Conservation (phyloP, 2,797 vertebrate genomes). For the Crenichthys baileyi region DNA sequence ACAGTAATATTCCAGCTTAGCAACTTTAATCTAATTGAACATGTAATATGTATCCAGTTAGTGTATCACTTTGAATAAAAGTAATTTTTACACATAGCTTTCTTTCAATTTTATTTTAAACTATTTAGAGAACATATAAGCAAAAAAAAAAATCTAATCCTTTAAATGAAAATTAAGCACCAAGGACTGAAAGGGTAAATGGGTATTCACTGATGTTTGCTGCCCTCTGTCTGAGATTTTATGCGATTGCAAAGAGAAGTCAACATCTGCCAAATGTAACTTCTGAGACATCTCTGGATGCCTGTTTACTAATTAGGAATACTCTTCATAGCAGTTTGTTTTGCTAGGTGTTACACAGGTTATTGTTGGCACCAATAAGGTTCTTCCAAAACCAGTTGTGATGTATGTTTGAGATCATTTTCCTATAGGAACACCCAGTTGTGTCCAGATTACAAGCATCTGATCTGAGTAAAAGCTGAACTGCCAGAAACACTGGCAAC, state of each 20-base stretch:
- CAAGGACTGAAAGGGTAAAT: not conserved
- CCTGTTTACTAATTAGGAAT: no score
- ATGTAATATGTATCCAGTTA: not conserved
- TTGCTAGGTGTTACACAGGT: not conserved
- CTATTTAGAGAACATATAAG: not conserved
- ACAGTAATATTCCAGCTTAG: not conserved
- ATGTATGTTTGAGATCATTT: no score
- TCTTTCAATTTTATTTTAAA: not conserved
- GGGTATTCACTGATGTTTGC: conserved; percentile 41
- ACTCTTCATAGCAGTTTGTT: not conserved
- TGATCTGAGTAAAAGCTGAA: no score
- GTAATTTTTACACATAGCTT: not conserved
- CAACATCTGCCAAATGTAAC: not conserved
- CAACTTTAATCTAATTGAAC: not conserved
- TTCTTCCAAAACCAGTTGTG: not conserved
- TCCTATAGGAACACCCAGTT: no score
- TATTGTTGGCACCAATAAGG: not conserved
- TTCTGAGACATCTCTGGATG: not conserved
- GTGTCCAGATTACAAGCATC: no score
- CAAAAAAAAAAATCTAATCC: not conserved
- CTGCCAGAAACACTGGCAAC: no score
- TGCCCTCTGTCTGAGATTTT: conserved; percentile 57
- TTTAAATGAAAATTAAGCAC: not conserved
- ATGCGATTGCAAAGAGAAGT: conserved; percentile 28
- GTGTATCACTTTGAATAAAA: not conserved